Evolutionary conservation across 2,797 vertebrate species (phyloP).

Genomic region (Glossophaga mutica): DNA sequence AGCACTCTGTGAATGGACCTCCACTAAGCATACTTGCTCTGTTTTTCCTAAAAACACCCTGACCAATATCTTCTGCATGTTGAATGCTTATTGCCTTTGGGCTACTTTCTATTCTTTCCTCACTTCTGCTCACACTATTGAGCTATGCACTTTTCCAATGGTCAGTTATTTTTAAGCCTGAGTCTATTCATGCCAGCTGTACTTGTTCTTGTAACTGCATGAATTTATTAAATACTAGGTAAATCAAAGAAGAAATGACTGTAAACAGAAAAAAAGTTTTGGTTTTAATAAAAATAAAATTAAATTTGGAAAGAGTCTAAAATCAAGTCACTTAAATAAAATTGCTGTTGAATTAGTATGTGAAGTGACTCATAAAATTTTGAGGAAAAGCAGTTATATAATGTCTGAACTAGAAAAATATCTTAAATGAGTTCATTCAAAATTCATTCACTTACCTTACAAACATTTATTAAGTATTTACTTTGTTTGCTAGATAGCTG

Average conservation of each 20-base stretch:
- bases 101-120: neutral
- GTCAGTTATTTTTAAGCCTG: neutral
- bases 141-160: neutral
- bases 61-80: neutral
- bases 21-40: neutral
- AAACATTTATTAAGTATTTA: neutral
- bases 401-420: neutral
- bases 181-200: neutral
- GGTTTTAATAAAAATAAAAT: constrained; percentile 38
- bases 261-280: neutral
- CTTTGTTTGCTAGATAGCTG: neutral
- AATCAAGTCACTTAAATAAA: neutral
- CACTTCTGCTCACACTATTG: neutral
- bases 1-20: neutral
- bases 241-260: neutral
- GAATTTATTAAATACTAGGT: neutral
- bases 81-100: neutral
- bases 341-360: neutral
- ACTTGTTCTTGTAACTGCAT: neutral
- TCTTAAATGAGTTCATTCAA: neutral
- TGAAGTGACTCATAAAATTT: neutral
- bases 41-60: neutral
- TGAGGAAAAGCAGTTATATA: neutral
- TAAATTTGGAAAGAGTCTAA: constrained; percentile 5
- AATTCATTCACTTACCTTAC: neutral